These are phyloP conservation scores for Bombus picipes DNA, from an alignment of 1,140 invertebrate genomes.

Conservation along the genomic window DNA sequence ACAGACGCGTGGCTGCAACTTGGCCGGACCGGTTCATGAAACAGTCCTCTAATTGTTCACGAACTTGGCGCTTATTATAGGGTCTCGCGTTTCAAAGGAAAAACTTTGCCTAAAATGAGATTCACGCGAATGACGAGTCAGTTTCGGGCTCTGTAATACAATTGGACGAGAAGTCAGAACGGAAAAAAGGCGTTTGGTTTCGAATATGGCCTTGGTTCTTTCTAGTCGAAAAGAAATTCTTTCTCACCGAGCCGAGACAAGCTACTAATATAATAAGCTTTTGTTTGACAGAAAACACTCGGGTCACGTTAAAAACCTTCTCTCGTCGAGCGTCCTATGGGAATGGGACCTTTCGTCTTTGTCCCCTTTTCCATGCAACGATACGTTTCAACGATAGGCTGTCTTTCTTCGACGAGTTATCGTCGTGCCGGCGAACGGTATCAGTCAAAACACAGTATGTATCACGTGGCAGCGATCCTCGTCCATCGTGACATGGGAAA, in stretches of 20 bases:
- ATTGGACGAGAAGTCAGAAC: neutral
- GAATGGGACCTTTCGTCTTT: constrained; percentile 13
- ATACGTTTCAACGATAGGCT: neutral
- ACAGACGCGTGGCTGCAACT: neutral
- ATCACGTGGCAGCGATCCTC: constrained; percentile 53
- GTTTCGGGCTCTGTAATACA: neutral
- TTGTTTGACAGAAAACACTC: constrained; percentile 24
- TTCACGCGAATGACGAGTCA: neutral
- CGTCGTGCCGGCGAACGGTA: neutral
- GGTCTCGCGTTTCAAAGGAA: neutral
- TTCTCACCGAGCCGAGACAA: neutral
- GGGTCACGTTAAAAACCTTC: constrained; percentile 23
- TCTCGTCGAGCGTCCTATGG: constrained; percentile 27
- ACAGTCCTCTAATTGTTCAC: constrained; percentile 14
- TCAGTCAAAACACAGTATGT: constrained; percentile 55
- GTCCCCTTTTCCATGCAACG: neutral
- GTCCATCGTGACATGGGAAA: constrained; percentile 58
- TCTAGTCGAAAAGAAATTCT: neutral
- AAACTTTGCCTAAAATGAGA: neutral
- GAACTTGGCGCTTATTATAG: neutral
- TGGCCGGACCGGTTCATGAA: neutral
- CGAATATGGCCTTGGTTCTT: neutral
- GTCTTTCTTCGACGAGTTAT: constrained; percentile 41
- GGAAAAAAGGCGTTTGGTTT: neutral
- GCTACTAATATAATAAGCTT: constrained; percentile 40